phyloP scores from a whole-genome alignment of 2,888 invertebrate genomes.

The Drosophila pseudotakahashii region DNA sequence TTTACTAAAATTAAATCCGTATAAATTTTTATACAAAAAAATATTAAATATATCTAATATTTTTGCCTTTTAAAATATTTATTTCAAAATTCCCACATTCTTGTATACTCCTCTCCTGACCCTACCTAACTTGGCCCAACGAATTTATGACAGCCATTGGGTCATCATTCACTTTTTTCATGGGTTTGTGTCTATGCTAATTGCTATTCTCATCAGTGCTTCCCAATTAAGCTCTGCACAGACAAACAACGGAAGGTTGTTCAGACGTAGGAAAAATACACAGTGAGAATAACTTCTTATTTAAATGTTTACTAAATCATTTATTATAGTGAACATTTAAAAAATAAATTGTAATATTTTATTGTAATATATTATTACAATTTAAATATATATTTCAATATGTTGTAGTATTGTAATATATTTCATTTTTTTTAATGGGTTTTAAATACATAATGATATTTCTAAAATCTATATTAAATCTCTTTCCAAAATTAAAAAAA shows the following conservation, averaged over 20 bases:
- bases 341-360: too few species aligned
- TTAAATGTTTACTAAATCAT: not conserved
- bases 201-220: conserved; percentile 34
- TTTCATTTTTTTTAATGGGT: too few species aligned
- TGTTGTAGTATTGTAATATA: too few species aligned
- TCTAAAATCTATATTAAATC: too few species aligned
- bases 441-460: too few species aligned
- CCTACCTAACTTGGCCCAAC: conserved; percentile 1
- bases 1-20: too few species aligned
- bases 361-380: too few species aligned
- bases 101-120: conserved; percentile 8
- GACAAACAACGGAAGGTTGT: conserved; percentile 22
- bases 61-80: not conserved
- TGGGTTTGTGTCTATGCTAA: conserved; percentile 45
- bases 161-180: conserved; percentile 28
- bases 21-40: not conserved
- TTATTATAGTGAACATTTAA: not conserved
- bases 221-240: conserved; percentile 42
- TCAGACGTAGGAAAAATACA: conserved; percentile 6
- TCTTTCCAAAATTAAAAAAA: too few species aligned
- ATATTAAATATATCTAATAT: too few species aligned
- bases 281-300: not conserved
- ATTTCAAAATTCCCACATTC: not conserved
- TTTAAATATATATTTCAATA: too few species aligned
- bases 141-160: conserved; percentile 4